phyloP scores from a whole-genome alignment of 2,797 vertebrate genomes.

The Sebastes minor region DNA sequence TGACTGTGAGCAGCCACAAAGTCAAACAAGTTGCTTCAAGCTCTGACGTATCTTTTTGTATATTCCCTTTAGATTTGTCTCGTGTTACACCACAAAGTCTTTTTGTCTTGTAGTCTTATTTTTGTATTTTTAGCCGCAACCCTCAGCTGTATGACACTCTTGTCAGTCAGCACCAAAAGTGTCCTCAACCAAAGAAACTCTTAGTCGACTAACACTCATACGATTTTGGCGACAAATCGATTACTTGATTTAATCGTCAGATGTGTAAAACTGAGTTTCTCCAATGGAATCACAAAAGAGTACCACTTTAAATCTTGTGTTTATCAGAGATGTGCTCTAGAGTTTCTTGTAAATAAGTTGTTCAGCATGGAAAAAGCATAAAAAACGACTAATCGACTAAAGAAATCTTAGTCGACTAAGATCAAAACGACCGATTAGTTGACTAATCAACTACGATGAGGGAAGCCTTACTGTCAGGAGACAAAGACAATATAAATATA shows the following conservation, averaged over 20 bases:
- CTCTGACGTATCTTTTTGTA: neutral
- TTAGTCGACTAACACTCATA: neutral
- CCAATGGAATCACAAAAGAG: neutral
- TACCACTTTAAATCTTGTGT: neutral
- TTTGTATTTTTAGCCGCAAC: neutral
- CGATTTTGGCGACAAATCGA: neutral
- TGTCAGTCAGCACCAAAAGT: neutral
- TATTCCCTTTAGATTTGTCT: neutral
- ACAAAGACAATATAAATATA: neutral
- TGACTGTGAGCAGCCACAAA: constrained; percentile 37
- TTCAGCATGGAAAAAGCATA: neutral
- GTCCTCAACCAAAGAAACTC: neutral
- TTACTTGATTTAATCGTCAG: neutral
- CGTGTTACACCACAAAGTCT: neutral
- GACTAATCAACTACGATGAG: neutral
- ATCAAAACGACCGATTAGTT: neutral
- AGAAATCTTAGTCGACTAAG: neutral
- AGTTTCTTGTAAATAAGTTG: neutral
- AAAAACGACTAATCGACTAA: too few species aligned
- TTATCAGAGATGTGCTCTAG: neutral
- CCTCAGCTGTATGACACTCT: neutral
- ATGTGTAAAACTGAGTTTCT: neutral
- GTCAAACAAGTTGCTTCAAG: constrained; percentile 36
- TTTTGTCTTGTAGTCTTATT: neutral
- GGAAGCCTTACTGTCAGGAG: fast-evolving